Percentiles rank a stretch among this genome's conserved stretches.
Evolutionary conservation across 2,797 vertebrate genomes (phyloP).

Genomic region (Cryptoblepharus egeriae): DNA sequence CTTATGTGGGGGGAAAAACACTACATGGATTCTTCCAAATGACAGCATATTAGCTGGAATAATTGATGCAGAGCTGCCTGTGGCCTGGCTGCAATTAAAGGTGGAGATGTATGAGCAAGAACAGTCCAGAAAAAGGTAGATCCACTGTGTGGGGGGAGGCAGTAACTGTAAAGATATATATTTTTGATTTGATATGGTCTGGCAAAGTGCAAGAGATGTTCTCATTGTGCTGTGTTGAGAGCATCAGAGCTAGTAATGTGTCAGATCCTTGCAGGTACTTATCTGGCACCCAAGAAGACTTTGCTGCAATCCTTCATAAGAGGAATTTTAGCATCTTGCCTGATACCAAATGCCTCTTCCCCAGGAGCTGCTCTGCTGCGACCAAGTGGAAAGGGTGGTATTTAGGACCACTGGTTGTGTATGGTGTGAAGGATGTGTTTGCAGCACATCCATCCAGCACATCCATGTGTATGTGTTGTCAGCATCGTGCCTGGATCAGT

Average conservation of each 20-base stretch:
- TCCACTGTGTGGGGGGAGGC: neutral
- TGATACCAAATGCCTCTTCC: neutral
- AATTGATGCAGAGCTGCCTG: neutral
- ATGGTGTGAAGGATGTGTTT: neutral
- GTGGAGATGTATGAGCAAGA: neutral
- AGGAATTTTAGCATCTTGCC: neutral
- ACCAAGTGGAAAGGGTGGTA: neutral
- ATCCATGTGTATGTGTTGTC: no score
- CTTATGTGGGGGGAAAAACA: neutral
- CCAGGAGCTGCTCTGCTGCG: neutral
- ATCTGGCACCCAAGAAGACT: neutral
- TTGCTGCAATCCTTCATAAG: neutral
- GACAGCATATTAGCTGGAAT: neutral
- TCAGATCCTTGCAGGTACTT: neutral
- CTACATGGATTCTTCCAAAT: slow-evolving; percentile 6
- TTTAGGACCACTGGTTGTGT: neutral
- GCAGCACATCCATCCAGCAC: no score
- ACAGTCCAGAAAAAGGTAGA: neutral
- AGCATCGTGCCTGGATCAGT: neutral
- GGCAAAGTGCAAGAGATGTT: neutral
- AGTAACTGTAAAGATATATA: no score
- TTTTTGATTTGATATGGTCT: neutral
- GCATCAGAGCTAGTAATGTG: neutral
- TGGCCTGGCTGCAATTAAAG: neutral
- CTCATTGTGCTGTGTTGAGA: no score